Evolutionary conservation across 1,140 invertebrate genomes (phyloP).

Genomic region (Procambarus clarkii): DNA sequence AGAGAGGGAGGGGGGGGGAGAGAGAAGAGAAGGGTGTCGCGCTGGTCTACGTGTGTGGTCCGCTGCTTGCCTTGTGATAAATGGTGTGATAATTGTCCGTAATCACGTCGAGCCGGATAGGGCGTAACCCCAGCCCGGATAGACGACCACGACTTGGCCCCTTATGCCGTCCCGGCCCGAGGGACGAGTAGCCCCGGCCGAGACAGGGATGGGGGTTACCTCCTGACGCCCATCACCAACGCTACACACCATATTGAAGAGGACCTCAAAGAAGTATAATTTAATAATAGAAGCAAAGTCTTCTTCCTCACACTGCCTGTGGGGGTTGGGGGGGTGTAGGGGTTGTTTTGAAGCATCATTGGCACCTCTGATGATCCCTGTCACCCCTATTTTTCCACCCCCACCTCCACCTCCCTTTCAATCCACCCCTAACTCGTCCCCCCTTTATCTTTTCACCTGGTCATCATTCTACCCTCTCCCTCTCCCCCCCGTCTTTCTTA

Average conservation of each 20-base stretch:
- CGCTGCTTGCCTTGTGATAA: slow-evolving; percentile 21
- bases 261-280: slow-evolving; percentile 36
- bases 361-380: too few relatives aligned
- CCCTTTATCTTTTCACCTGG: neutral
- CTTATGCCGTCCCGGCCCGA: neutral
- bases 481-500: too few relatives aligned
- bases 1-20: neutral
- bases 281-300: slow-evolving; percentile 31
- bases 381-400: neutral
- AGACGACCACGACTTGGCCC: neutral
- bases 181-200: neutral
- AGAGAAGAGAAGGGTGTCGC: neutral
- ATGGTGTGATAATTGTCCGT: slow-evolving; percentile 58
- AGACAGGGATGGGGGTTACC: neutral
- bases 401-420: neutral
- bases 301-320: slow-evolving; percentile 11
- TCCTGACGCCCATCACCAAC: neutral
- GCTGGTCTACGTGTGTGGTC: slow-evolving; percentile 46
- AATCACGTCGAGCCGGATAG: slow-evolving; percentile 16
- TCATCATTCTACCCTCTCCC: neutral
- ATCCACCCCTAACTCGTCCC: neutral
- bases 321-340: neutral
- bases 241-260: slow-evolving; percentile 42
- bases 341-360: too few relatives aligned
- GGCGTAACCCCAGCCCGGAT: neutral